Evolutionary conservation across 2,113 vertebrate species (phyloP), one percentile per base, ranked within the genome.

Genomic region (Grammomys dolichurus): DNA sequence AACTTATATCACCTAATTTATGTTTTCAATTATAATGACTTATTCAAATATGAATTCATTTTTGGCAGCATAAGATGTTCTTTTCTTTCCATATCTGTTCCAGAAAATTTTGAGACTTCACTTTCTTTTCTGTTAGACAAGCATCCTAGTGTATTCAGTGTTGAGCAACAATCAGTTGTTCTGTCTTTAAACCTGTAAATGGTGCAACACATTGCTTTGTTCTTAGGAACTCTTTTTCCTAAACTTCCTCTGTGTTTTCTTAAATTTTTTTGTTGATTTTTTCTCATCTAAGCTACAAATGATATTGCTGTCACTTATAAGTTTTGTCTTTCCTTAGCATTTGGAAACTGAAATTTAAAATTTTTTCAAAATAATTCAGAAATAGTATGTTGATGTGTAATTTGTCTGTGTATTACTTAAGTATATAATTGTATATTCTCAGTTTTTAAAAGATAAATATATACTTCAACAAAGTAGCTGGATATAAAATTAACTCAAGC

Each of bases 121-220:
- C 11, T 56, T 16, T 88, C 9, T 60, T 78, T 19, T 88, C 24
- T 77, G 0, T 90, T 6, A 60, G 93, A 40, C 46, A 81, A 14
- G 93, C 93, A 69, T 78, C 43, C 40, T 43, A 54, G 11, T 87
- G 63, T 91, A 60, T 89, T 73, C 63, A 78, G n/a, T 86, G 96
- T 85, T 93, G 87, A 89, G 13, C 33, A 86, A 54, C 60, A 73
- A 60, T n/a, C 63, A 91, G 51, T 63, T 96, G 70, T 46, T 82
- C 12, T 93, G 36, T 91, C 78, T 80, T 93, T 91, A 89, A 93
- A 70, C 26, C 63, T 90, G 33, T 93, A 94, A 92, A 78, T 84
- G 26, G 56, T 80, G 28, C 85, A 85, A 90, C 80, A 80, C 75
- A 24, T 72, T 87, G 43, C 40, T 1, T 48, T 87, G 31, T 16